Conservation (phyloP, 2,797 vertebrate species). For the Pseudochirops corinnae region DNA sequence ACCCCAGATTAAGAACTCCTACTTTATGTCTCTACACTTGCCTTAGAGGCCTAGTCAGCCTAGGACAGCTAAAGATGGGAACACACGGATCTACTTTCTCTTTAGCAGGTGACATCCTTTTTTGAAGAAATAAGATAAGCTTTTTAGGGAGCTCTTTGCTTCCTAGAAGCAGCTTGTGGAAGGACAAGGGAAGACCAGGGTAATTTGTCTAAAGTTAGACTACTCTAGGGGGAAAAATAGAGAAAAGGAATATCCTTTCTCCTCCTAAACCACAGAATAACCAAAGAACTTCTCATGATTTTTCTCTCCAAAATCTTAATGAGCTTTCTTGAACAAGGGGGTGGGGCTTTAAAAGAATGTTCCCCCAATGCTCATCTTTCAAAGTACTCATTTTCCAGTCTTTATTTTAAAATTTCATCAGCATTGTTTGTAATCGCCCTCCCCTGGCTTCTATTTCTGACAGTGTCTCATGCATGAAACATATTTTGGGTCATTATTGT, state of each 20-base stretch:
- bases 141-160: neutral
- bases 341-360: slow-evolving; percentile 49
- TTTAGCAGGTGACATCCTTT: neutral
- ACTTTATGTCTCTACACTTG: neutral
- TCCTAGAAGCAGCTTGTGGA: neutral
- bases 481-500: slow-evolving; percentile 70
- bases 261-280: slow-evolving; percentile 38
- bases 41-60: neutral
- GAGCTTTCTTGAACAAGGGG: slow-evolving; percentile 52
- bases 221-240: neutral
- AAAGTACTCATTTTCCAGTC: slow-evolving; percentile 26
- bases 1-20: neutral
- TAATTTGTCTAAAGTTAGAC: neutral
- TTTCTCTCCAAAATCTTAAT: slow-evolving; percentile 48
- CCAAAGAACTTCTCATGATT: neutral
- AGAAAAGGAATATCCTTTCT: neutral
- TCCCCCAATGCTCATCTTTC: slow-evolving; percentile 45
- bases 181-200: neutral
- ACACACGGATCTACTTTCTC: neutral
- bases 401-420: slow-evolving; percentile 56
- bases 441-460: slow-evolving; percentile 63
- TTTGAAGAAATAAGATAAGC: neutral
- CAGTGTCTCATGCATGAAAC: slow-evolving; percentile 71
- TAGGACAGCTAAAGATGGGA: neutral
- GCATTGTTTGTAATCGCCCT: slow-evolving; percentile 45